Base-by-base conservation (phyloP, 2,888 invertebrate species). In the Thysanoteuthis rhombus region DNA sequence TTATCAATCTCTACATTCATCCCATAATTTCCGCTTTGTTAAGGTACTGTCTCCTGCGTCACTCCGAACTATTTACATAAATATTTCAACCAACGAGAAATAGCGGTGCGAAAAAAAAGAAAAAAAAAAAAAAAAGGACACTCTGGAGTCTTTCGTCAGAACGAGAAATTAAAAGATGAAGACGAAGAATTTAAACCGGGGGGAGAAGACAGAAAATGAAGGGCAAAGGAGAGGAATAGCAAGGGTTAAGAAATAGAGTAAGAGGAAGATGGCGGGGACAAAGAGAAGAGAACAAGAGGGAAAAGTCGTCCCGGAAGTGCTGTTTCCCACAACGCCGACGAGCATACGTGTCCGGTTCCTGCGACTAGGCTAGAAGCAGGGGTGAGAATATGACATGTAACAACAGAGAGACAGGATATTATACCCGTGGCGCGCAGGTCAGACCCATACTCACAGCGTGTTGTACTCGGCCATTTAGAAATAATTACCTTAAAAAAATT, bases 371-470 rank as follows among this genome's bases (percentile, higher is more conserved):
- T n/a, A 75, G 16, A 75, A 36, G 75, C n/a, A 75, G 36, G 75
- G 75, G n/a, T 75, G 75, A 75, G 75, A 75, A 75, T 75, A 75
- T 75, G 75, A 75, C 75, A n/a, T 75, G 75, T n/a, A 75, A 75
- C 75, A 75, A 36, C 75, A 75, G 75, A n/a, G 75, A 75, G 75
- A 75, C 75, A 75, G 75, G n/a, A 75, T 75, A 75, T 75, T 75
- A 75, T 75, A 75, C 75, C 75, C 75, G 75, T 75, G 75, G 75
- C 75, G 75, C n/a, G 75, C 75, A 75, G 75, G 75, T 75, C 75
- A 75, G 75, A 16, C 75, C 75, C 75, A 75, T 75, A 75, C 75
- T 75, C 75, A 75, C 75, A 75, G 75, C 75, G 75, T 75, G 75
- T 75, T 36, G 75, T 75, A 75, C n/a, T 75, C 75, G 75, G 75